Base-by-base conservation (phyloP, 2,888 invertebrate species). In the Brenthis ino region DNA sequence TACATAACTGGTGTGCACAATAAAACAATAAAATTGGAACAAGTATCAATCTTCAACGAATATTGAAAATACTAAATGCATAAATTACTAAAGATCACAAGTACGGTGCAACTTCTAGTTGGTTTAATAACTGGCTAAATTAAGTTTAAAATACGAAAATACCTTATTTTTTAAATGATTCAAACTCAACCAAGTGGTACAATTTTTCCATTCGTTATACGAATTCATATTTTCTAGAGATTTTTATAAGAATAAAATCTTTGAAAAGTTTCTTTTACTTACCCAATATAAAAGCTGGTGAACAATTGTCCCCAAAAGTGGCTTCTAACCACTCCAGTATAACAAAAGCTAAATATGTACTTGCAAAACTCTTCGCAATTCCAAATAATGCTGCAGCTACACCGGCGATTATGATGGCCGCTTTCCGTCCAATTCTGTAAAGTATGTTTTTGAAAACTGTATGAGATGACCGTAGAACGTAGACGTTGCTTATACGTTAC, bases 241-340 rank as follows among this genome's bases (percentile, higher is more conserved):
- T 61, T 51, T 51, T 63, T 53, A 43, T 53, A 63, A 63, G 20
- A 63, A 20, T 8, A 33, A 20, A 63, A 53, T 53, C 53, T 53
- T 63, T 51, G n/a, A 20, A 63, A 61, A 51, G 13, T 16, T 16
- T 33, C 63, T 63, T 63, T 53, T 43, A 64, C 69, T 75, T 72
- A 80, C 81, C 77, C 73, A 81, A 70, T 69, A 78, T 79, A 70
- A 76, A 80, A 11, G 78, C 77, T 37, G 80, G 76, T 33, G 79
- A 80, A 71, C 77, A 78, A 53, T 77, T 77, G 58, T 80, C 80
- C 3, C 80, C 75, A 47, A 78, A 73, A 72, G 82, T 82, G 80
- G 94, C 94, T 93, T 81, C 95, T 79, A 77, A 93, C 91, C 82
- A 94, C 94, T 74, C 93, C 88, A 72, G 93, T 88, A 74, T 89